Base-by-base conservation (phyloP, 2,888 invertebrate genomes). In the Pherbina coryleti region DNA sequence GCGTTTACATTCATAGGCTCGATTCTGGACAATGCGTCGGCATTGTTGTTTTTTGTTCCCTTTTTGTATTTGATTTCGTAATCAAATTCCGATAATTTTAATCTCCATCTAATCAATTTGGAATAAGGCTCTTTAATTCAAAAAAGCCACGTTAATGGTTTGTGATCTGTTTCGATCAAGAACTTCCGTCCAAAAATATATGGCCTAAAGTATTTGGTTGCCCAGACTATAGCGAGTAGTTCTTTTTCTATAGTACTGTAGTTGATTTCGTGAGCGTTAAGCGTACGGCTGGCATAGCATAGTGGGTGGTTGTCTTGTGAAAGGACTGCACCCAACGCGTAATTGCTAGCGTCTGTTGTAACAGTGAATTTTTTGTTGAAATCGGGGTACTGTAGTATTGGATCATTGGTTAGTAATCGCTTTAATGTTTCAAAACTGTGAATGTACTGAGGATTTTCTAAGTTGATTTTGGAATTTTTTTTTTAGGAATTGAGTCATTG, bases 401-500 rank as follows among this genome's bases (percentile, higher is more conserved):
- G 73, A 8, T 73, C 73, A 19, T 37, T 57, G 34, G 60, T 62
- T 62, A 73, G 11, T 4, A 55, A 11, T 72, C 67, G 19, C 73
- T 80, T 71, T 78, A 76, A 34, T 67, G 78, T 5, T 66, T 73
- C 3, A 70, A 66, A 22, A 69, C 73, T 14, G 11, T 76, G 5
- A 19, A 44, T 74, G 73, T 64, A 51, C 76, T 69, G 14, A 69
- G 62, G 62, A 9, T 5, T 22, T n/a, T 34, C 17, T 25, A 34
- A 9, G 1, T 67, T 49, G 14, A 25, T 64, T 25, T 64, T 9
- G 9, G 64, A 28, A 64, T 19, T 22, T 31, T 11, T 31, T 11
- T 78, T 11, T 81, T 25, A 82, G 76, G 62, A 79, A 81, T 31
- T 72, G 77, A 14, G 82, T 79, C 69, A 84, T 69, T 28, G 74